These are phyloP conservation scores for Nephrotoma appendiculata DNA, from an alignment of 2,888 invertebrate genomes.

Conservation along the genomic window DNA sequence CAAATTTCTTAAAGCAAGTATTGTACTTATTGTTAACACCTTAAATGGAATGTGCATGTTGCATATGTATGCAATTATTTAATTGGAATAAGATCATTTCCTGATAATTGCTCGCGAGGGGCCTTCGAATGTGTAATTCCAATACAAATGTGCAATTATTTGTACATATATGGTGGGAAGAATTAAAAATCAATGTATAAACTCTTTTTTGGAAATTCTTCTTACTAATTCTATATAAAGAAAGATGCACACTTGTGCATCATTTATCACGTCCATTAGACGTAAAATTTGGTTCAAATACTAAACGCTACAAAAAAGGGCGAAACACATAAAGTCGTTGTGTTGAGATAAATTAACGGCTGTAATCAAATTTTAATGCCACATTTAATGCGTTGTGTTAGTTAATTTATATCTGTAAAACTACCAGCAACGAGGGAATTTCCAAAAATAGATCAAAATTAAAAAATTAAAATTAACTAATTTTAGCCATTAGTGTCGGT, in stretches of 20 bases:
- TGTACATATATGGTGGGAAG: neutral
- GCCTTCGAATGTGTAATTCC: neutral
- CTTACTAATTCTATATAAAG: neutral
- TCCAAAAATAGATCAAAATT: neutral
- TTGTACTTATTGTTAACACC: neutral
- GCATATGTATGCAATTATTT: neutral
- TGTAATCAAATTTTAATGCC: neutral
- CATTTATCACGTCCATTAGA: neutral
- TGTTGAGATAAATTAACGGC: neutral
- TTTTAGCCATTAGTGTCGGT: neutral
- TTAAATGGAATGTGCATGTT: neutral
- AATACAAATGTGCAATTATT: neutral
- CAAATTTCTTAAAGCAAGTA: neutral
- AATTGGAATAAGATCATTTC: neutral
- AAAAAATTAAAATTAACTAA: neutral
- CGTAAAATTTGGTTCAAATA: neutral
- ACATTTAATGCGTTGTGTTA: neutral
- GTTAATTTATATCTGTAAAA: neutral
- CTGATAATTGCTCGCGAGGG: neutral
- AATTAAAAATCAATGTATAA: neutral
- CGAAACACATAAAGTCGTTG: neutral
- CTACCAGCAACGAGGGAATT: neutral
- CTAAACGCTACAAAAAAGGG: neutral
- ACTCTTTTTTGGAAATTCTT: neutral
- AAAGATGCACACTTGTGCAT: neutral